Evolutionary conservation across 1,140 invertebrate species (phyloP), one percentile per base, ranked within the genome.

Genomic region (Brachionus rotundiformis): DNA sequence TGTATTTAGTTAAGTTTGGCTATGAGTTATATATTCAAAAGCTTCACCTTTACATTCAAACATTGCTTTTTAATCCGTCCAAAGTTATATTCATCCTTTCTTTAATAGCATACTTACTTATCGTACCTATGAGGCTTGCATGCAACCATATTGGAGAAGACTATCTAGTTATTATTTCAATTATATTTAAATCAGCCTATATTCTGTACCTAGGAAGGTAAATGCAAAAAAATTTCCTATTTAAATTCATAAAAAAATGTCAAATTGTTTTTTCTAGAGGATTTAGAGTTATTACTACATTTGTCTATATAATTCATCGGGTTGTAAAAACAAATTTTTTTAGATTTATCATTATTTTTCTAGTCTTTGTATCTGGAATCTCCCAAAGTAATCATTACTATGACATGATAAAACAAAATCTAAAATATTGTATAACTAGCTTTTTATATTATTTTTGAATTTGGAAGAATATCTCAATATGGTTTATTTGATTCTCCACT

Each of bases 231-330:
- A n/a, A n/a, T n/a, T n/a, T n/a, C n/a, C n/a, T n/a, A n/a, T n/a
- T n/a, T n/a, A n/a, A n/a, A n/a, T n/a, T n/a, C n/a, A n/a, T n/a
- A n/a, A n/a, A n/a, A n/a, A n/a, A n/a, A n/a, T n/a, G n/a, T n/a
- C n/a, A n/a, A n/a, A n/a, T n/a, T n/a, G n/a, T n/a, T 27, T 39
- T 39, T 89, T 90, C 81, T 86, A 95, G 95, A 85, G 96, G 96
- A 25, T 96, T 98, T 86, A 96, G 96, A 87, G 96, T 95, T 0
- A 95, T 98, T 0, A 96, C 96, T 0, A 96, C 96, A 7, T 98
- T 98, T 91, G 96, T 98, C 5, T 95, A 98, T 71, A 99, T 99
- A 96, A 97, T 98, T 83, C 98, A 99, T 88, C 91, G 95, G 83
- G 98, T 99, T 95, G 93, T 99, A 25, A 93, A 93, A 90, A 95